Percentiles rank a stretch among this genome's conserved stretches.
phyloP scores from a whole-genome alignment of 2,797 vertebrate genomes.

The Naso thynnoides region DNA sequence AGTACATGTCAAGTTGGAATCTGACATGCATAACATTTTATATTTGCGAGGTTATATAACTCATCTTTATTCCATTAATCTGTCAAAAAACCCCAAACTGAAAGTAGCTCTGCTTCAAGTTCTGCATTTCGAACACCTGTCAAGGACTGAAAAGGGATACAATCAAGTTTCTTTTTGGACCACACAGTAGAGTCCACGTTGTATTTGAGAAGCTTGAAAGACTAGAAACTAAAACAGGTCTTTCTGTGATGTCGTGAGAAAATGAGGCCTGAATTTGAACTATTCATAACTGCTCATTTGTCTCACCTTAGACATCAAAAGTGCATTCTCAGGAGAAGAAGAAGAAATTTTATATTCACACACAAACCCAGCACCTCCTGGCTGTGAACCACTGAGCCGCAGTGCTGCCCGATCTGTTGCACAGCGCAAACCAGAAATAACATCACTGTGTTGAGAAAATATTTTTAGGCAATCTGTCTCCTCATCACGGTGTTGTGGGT shows the following conservation, averaged over 20 bases:
- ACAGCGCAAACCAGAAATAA: background rate
- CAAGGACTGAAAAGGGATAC: background rate
- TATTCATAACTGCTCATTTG: background rate
- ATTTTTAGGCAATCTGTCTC: background rate
- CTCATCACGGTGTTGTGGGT: conserved; percentile 7
- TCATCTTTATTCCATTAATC: conserved; percentile 1
- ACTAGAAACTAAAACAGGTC: conserved; percentile 5
- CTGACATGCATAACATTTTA: background rate
- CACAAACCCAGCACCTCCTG: too few species aligned
- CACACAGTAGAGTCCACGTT: conserved; percentile 2
- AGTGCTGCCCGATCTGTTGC: conserved; percentile 8
- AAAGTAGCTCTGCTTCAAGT: background rate
- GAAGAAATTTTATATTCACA: too few species aligned
- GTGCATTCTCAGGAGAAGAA: too few species aligned
- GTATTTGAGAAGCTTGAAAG: background rate
- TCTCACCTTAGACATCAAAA: too few species aligned
- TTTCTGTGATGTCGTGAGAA: background rate
- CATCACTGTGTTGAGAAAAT: background rate
- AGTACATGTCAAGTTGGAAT: background rate
- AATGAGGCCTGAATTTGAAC: background rate
- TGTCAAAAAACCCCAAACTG: background rate
- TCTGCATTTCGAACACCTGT: background rate
- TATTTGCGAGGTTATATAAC: background rate
- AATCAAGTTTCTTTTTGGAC: background rate
- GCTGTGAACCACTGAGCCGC: background rate